Conservation (phyloP, 1,140 invertebrate genomes). For the Anastatus disparis region DNA sequence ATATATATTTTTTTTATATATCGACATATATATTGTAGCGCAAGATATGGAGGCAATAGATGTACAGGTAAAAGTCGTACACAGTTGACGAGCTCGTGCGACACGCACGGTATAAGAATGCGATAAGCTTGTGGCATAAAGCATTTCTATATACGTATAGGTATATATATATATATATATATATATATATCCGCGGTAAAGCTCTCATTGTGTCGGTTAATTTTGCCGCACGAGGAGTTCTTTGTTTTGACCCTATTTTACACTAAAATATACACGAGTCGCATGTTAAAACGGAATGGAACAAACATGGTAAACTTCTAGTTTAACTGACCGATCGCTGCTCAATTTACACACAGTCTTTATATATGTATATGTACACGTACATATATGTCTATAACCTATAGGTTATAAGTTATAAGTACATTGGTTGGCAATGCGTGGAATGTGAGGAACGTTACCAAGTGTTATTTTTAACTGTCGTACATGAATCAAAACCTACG, state of each 20-base stretch:
- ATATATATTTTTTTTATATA: too few relatives aligned
- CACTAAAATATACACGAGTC: conserved; percentile 57
- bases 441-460: neutral
- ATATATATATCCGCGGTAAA: neutral
- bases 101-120: conserved; percentile 62
- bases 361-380: too few relatives aligned
- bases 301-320: conserved; percentile 44
- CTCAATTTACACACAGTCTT: too few relatives aligned
- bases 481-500: neutral
- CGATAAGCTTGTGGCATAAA: conserved; percentile 57
- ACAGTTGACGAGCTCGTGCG: conserved; percentile 42
- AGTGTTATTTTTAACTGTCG: neutral
- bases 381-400: too few relatives aligned
- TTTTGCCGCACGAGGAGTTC: too few relatives aligned
- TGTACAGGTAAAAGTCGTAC: conserved; percentile 14
- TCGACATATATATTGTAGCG: neutral
- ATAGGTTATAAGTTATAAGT: too few relatives aligned
- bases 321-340: conserved; percentile 50
- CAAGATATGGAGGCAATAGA: neutral
- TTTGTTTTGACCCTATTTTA: conserved; percentile 59
- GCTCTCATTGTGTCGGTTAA: conserved; percentile 59
- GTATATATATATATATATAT: conserved; percentile 39
- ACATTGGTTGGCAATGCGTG: too few relatives aligned
- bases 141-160: conserved; percentile 43
- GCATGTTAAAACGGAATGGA: conserved; percentile 56